Conservation (phyloP, 2,113 vertebrate genomes). For the Pica pica region DNA sequence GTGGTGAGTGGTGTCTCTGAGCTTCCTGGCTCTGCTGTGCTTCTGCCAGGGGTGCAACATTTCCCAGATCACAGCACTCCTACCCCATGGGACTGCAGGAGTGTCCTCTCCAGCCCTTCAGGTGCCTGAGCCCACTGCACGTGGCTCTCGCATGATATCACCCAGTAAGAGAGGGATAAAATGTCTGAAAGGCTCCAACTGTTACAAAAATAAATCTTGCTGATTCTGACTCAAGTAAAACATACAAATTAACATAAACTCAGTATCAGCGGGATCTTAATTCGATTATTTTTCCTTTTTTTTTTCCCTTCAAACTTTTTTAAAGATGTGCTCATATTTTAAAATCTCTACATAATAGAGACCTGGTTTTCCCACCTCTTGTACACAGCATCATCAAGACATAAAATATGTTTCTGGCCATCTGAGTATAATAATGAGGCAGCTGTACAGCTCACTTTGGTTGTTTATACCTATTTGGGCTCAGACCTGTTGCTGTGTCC, state of each 20-base stretch:
- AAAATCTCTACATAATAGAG: background rate
- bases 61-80: background rate
- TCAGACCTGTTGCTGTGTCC: conserved; percentile 32
- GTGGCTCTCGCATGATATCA: background rate
- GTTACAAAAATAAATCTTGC: conserved; percentile 35
- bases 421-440: conserved; percentile 56
- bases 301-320: background rate
- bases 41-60: background rate
- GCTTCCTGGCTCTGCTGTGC: background rate
- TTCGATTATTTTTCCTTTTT: background rate
- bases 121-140: background rate
- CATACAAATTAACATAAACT: conserved; percentile 25
- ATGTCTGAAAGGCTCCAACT: conserved; percentile 3
- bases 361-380: background rate
- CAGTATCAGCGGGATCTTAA: conserved; percentile 24
- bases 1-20: background rate
- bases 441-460: conserved; percentile 34
- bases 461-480: conserved; percentile 53
- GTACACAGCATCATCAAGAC: background rate
- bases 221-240: conserved; percentile 29
- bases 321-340: background rate
- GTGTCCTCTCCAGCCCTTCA: background rate
- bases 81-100: background rate
- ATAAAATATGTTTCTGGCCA: conserved; percentile 36
- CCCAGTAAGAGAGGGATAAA: background rate